Base-by-base conservation (phyloP, 35 echinoderm and acorn worm species). In the Heliocidaris erythrogramma region DNA sequence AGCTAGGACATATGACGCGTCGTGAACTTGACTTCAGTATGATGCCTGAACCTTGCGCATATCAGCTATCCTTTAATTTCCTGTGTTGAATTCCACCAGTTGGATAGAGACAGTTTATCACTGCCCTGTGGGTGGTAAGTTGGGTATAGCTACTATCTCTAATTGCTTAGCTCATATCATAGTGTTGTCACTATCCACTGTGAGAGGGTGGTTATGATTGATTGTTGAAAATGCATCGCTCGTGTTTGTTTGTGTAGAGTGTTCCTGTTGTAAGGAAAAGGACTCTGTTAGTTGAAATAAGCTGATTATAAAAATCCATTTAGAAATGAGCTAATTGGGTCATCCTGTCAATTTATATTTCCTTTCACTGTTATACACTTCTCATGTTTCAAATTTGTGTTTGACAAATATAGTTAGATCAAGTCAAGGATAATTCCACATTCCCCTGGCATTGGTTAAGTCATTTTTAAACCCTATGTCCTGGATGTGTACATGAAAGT, bases 91-190 rank as follows among this genome's bases (percentile, higher is more conserved):
- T 21, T 27, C 65, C 27, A 78, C 21, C 27, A 21, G 65, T 78
- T 78, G 65, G 65, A 78, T 78, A 78, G 27, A 78, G 65, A 78
- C 65, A 78, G 21, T 78, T 78, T 78, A 78, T 78, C 65, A 78
- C 65, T 78, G 65, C 21, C 65, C 65, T 78, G 21, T 78, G 17
- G 65, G 14, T n/a, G 65, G 27, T 78, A 78, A 78, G 65, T 21
- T 78, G 8, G 65, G 65, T 78, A 18, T 78, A 78, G 14, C 14
- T 69, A 69, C 65, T 78, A 18, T 78, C 65, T 78, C 65, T 78
- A 78, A 78, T 78, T 78, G 65, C 65, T 78, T 78, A 9, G 65
- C 65, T 78, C 65, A 78, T n/a, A n/a, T 78, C 65, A 27, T 27
- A 7, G 21, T 78, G 65, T 7, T 78, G 52, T n/a, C 6, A n/a